A percentile compares a stretch with the other conserved stretches of the same genome.
Conservation (phyloP, 2,888 invertebrate species). For the Macrophya annulata region DNA sequence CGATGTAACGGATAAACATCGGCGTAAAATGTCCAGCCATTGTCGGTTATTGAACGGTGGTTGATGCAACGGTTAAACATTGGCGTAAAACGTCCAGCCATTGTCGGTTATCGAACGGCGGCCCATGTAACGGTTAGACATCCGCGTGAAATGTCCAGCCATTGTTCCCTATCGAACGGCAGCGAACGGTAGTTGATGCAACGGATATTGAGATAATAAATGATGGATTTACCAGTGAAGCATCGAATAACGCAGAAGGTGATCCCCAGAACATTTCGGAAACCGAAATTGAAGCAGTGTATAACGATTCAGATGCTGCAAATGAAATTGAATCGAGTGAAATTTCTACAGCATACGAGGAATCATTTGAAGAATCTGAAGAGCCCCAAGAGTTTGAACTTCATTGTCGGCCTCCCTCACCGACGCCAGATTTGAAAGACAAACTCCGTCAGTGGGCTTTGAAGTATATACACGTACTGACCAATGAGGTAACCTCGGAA, state of each 20-base stretch:
- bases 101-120: neutral
- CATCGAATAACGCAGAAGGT: neutral
- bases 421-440: neutral
- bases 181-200: neutral
- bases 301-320: neutral
- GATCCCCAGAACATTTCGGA: neutral
- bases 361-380: neutral
- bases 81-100: neutral
- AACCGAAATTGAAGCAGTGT: neutral
- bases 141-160: neutral
- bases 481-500: constrained; percentile 7
- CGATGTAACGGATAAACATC: no score
- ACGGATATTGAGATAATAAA: neutral
- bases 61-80: neutral
- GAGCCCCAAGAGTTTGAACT: neutral
- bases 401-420: neutral
- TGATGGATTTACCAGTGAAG: neutral
- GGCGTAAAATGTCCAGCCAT: no score
- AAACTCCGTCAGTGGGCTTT: constrained; percentile 19
- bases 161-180: neutral
- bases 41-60: neutral
- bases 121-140: neutral
- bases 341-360: neutral
- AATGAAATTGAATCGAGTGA: constrained; percentile 5
- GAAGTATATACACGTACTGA: constrained; percentile 7